A percentile compares a stretch with the other conserved stretches of the same genome.
These are phyloP conservation scores for Hirtodrosophila trivittata DNA, from an alignment of 2,888 invertebrate genomes.

Conservation along the genomic window DNA sequence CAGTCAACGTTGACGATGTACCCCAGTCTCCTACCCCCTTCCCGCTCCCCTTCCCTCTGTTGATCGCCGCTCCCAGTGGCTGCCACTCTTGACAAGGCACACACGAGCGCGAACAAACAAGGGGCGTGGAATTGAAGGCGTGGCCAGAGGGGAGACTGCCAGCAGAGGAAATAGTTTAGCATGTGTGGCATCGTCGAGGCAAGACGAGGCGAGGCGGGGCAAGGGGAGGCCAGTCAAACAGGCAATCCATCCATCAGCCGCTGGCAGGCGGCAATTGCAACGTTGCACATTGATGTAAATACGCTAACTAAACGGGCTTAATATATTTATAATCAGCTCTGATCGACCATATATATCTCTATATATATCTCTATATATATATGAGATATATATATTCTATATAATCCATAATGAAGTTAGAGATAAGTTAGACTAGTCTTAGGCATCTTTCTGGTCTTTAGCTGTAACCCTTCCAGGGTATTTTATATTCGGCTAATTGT, in stretches of 20 bases:
- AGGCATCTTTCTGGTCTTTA: too few relatives aligned
- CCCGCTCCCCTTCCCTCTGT: slow-evolving; percentile 1
- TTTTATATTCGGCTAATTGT: slow-evolving; percentile 3
- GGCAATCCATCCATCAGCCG: slow-evolving; percentile 79
- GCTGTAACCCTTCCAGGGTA: slow-evolving; percentile 13
- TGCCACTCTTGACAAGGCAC: slow-evolving; percentile 64
- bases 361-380: too few relatives aligned
- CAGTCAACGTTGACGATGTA: slow-evolving; percentile 70
- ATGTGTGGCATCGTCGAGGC: slow-evolving; percentile 67
- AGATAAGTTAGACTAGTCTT: too few relatives aligned
- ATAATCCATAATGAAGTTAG: too few relatives aligned
- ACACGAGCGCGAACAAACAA: slow-evolving; percentile 72
- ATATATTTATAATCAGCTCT: slow-evolving; percentile 1
- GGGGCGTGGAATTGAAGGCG: slow-evolving; percentile 53
- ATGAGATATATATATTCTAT: too few relatives aligned
- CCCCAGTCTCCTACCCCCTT: slow-evolving; percentile 25
- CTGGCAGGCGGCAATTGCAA: slow-evolving; percentile 73
- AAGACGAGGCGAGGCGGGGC: slow-evolving; percentile 37
- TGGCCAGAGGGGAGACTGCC: slow-evolving; percentile 7
- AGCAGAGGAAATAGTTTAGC: slow-evolving; percentile 64
- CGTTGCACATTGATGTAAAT: slow-evolving; percentile 51
- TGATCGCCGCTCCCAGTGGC: slow-evolving; percentile 42
- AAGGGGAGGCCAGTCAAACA: slow-evolving; percentile 71
- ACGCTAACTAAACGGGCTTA: slow-evolving; percentile 35
- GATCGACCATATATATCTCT: not conserved